Evolutionary conservation across 2,888 invertebrate genomes (phyloP).

Genomic region (Scaptomyza polygonia): DNA sequence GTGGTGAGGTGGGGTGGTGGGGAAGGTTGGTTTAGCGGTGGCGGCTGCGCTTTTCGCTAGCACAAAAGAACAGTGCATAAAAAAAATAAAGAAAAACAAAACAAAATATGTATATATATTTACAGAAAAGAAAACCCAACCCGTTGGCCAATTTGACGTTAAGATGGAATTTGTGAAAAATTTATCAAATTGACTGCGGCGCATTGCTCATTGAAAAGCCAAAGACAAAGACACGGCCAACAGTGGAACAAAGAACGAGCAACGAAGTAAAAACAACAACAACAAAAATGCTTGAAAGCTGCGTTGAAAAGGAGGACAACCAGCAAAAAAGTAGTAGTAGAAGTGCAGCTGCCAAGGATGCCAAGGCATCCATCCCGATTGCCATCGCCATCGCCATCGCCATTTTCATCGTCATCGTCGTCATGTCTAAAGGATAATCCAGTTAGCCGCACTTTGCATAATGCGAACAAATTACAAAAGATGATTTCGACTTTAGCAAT

Average conservation of each 20-base stretch:
- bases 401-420: slow-evolving; percentile 2
- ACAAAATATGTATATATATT: slow-evolving; percentile 1
- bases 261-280: background rate
- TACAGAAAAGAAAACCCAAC: slow-evolving; percentile 23
- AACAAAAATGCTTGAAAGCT: background rate
- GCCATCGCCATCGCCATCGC: background rate
- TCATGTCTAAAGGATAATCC: slow-evolving; percentile 43
- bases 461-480: slow-evolving; percentile 54
- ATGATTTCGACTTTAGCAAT: slow-evolving; percentile 34
- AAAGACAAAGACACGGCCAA: slow-evolving; percentile 21
- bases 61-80: slow-evolving; percentile 28
- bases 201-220: slow-evolving; percentile 63
- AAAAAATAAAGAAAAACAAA: slow-evolving; percentile 1
- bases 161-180: slow-evolving; percentile 77
- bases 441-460: slow-evolving; percentile 68
- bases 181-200: slow-evolving; percentile 76
- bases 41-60: slow-evolving; percentile 60
- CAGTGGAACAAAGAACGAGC: background rate
- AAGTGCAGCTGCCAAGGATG: slow-evolving; percentile 18
- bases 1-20: no score
- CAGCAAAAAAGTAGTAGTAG: background rate
- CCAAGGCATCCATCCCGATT: background rate
- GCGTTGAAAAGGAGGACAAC: slow-evolving; percentile 12
- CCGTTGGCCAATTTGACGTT: slow-evolving; percentile 74
- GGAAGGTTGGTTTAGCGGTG: slow-evolving; percentile 31